phyloP scores from a whole-genome alignment of 1,140 invertebrate genomes.

The Dendroctonus valens region DNA sequence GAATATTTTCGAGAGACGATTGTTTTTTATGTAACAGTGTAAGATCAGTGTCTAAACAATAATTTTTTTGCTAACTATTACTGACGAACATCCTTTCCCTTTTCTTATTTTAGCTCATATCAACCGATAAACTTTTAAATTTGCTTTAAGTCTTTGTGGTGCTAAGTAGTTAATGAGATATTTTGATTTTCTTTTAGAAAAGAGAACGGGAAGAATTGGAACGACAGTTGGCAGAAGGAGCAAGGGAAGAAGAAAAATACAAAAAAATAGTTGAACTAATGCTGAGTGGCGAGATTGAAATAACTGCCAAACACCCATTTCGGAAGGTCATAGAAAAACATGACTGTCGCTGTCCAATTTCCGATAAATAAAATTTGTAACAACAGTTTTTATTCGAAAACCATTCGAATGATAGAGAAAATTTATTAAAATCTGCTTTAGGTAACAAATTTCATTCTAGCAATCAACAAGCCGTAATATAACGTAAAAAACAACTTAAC shows the following conservation, averaged over 20 bases:
- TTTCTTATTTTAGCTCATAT: not conserved
- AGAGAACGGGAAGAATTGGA: conserved; percentile 46
- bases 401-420: too few relatives aligned
- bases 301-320: conserved; percentile 43
- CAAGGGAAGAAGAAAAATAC: conserved; percentile 43
- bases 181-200: conserved; percentile 18
- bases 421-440: too few relatives aligned
- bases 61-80: too few relatives aligned
- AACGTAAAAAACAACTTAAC: too few relatives aligned
- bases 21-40: too few relatives aligned
- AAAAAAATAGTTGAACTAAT: conserved; percentile 40
- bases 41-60: too few relatives aligned
- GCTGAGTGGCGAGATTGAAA: conserved; percentile 27
- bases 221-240: conserved; percentile 38
- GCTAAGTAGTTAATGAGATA: not conserved
- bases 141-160: not conserved
- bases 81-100: not conserved
- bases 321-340: conserved; percentile 39
- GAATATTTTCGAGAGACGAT: too few relatives aligned
- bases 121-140: too few relatives aligned
- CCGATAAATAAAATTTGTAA: conserved; percentile 3
- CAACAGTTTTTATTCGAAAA: too few relatives aligned
- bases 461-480: too few relatives aligned
- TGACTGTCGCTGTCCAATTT: conserved; percentile 39
- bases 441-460: too few relatives aligned